A percentile compares a stretch with the other conserved stretches of the same genome.
phyloP scores from a whole-genome alignment of 2,888 invertebrate genomes.

The Hirudinaria manillensis region DNA sequence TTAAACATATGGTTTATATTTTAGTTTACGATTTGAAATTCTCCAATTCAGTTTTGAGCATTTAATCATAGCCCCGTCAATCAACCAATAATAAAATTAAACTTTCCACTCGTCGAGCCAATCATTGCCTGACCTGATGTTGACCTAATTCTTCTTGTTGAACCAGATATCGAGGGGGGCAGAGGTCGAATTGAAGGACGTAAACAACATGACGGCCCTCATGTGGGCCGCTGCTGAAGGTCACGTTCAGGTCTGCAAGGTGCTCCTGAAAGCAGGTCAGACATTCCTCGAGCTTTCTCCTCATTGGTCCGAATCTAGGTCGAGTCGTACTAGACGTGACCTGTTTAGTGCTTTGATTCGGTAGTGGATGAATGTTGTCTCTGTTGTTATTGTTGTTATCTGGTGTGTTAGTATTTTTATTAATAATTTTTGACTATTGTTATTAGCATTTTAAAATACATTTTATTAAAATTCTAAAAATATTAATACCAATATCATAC shows the following conservation, averaged over 20 bases:
- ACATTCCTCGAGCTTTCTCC: not conserved
- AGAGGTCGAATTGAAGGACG: constrained; percentile 35
- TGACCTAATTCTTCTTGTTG: not conserved
- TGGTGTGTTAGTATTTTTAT: not conserved
- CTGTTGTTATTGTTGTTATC: not conserved
- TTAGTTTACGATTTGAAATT: no score
- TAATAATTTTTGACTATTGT: no score
- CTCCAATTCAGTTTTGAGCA: no score
- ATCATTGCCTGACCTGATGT: not conserved
- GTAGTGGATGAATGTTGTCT: not conserved
- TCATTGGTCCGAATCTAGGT: no score
- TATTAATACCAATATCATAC: no score
- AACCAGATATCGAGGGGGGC: constrained; percentile 40
- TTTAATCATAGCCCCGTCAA: no score
- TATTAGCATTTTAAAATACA: no score
- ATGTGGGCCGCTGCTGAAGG: constrained; percentile 43
- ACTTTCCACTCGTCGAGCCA: not conserved
- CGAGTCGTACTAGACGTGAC: not conserved
- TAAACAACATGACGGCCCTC: constrained; percentile 41
- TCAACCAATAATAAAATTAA: not conserved
- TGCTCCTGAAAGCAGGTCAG: constrained; percentile 40
- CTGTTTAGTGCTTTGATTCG: not conserved
- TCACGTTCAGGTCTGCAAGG: constrained; percentile 35
- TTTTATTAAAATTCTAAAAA: no score
- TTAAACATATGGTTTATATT: no score